A percentile compares a stretch with the other conserved stretches of the same genome.
Conservation (phyloP, 1,140 invertebrate genomes). For the Rhynchophorus ferrugineus region DNA sequence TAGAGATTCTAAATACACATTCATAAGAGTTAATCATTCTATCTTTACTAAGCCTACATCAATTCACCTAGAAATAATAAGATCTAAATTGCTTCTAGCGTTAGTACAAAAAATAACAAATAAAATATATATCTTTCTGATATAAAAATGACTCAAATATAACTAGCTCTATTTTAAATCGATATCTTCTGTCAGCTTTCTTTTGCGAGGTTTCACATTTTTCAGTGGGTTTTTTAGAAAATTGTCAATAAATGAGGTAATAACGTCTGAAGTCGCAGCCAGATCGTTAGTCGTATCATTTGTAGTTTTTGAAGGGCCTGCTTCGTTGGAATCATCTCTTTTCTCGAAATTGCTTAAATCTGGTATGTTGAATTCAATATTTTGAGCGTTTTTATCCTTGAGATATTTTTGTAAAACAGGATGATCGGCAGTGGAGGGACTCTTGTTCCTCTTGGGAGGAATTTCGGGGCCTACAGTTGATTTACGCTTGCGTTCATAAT, state of each 20-base stretch:
- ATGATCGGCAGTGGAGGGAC: background rate
- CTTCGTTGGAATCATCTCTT: constrained; percentile 1
- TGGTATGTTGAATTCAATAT: constrained; percentile 12
- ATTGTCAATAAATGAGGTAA: constrained; percentile 22
- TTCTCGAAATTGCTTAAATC: constrained; percentile 13
- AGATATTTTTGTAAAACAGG: background rate
- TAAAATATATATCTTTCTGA: background rate
- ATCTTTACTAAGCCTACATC: no score
- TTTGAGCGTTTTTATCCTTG: constrained; percentile 4
- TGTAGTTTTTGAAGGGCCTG: background rate
- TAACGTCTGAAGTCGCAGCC: background rate
- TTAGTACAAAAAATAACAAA: background rate
- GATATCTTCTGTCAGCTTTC: constrained; percentile 31
- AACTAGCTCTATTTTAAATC: constrained; percentile 26
- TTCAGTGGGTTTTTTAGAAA: constrained; percentile 19
- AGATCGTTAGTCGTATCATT: constrained; percentile 1
- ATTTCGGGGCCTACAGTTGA: constrained; percentile 23
- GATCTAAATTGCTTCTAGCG: no score
- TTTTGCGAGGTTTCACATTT: constrained; percentile 28
- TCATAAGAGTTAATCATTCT: no score
- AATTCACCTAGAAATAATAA: no score
- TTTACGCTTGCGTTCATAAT: constrained; percentile 37
- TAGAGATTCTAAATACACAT: no score
- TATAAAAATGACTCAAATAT: background rate
- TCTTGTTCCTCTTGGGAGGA: constrained; percentile 28